Evolutionary conservation across 1,140 invertebrate species (phyloP), one percentile per base, ranked within the genome.

Genomic region (Condylostylus longicornis): DNA sequence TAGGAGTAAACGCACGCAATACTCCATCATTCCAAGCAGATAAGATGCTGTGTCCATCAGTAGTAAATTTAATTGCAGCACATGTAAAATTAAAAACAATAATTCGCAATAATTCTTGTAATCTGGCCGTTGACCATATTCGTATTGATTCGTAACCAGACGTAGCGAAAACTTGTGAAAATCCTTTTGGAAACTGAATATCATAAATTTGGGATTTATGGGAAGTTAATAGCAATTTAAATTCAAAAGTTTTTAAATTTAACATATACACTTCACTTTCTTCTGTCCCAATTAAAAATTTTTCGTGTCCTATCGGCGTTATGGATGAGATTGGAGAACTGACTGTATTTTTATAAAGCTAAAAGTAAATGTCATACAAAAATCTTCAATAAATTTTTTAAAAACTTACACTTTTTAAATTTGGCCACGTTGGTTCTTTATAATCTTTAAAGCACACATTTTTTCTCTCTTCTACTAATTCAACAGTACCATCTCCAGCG

Each of bases 21-120:
- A 76, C 75, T 23, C 86, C 86, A 68, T 93, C 87, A 59, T 86
- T 82, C 87, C 87, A 93, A 1, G 68, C 81, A 9, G 75, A 74
- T 18, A 88, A 63, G 43, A 90, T 77, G 34, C 72, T 74, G 49
- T 74, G 76, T 27, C 87, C 87, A 58, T 90, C 79, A 22, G 68
- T 63, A 2, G 79, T 66, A 54, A 93, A 86, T 8, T 73, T 68
- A 10, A 93, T 55, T 30, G 73, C 69, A 12, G 82, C 77, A 51
- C 86, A 93, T 8, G 74, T 74, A 54, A 89, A 88, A 63, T 93
- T 93, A 5, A 77, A 74, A 4, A 93, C 77, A 39, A 72, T 71
- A 37, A 91, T 84, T 22, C 88, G 67, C 1, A 89, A 65, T 33
- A 89, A 59, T 66, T 93, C 88, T 50, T 77, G 74, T 40, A 75